Evolutionary conservation across 2,888 invertebrate genomes (phyloP), one percentile per base, ranked within the genome.

Genomic region (Chydorus sphaericus): DNA sequence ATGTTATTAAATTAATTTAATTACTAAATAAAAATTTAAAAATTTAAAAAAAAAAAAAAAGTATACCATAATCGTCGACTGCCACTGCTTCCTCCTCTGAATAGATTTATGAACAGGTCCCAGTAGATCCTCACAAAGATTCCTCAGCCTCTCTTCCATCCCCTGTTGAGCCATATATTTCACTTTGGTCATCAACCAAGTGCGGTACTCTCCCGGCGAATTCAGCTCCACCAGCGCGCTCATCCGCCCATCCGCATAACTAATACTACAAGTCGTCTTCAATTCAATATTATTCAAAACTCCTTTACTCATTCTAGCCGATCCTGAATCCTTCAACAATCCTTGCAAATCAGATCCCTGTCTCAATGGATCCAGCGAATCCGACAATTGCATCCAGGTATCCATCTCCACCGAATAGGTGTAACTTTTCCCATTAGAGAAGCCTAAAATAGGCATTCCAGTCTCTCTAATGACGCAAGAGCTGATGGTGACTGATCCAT

Each of bases 341-440:
- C 33, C 52, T 26, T 52, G 52, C 6, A 52, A 26, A 11, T 52
- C 52, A 8, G 52, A 52, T 6, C 52, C 52, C 18, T 36, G 36
- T 23, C 52, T 33, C 16, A 52, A 37, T 7, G 52, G 52, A 36
- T 52, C 52, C 36, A 33, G 20, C 4, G 36, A 29, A 20, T 52
- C 52, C 11, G 52, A 36, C 6, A 52, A 37, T 1, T 36, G 52
- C 16, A 52, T 36, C 52, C 86, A 83, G 5, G 82, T 75, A 64
- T 78, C 78, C 65, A 93, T 74, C 65, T 83, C 81, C 61, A 78
- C 74, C 62, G 84, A 83, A 68, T 84, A 93, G 57, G 87, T 82
- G 66, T 85, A 93, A 2, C 89, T 85, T 67, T 83, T 82, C 26
- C 89, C 88, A 66, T 84, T 88, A 31, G 82, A 83, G 33, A 93